Percentiles rank a stretch among this genome's conserved stretches.
These are phyloP conservation scores for Papilio polytes DNA, from an alignment of 1,140 invertebrate species.

Conservation along the genomic window DNA sequence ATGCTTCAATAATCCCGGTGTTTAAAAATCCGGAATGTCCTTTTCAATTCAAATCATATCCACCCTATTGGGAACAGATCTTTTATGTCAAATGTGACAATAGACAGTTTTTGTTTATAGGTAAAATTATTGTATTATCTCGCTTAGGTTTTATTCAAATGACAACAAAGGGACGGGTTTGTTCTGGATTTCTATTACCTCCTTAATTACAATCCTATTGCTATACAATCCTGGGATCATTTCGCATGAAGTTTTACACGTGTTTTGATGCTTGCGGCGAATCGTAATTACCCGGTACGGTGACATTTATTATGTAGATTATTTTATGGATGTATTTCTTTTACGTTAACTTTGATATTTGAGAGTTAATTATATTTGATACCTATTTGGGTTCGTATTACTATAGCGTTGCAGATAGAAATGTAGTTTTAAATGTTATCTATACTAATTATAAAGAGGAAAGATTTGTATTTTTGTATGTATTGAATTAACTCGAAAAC, in stretches of 20 bases:
- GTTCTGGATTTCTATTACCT: constrained; percentile 40
- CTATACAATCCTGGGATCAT: constrained; percentile 45
- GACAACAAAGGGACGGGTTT: constrained; percentile 45
- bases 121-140: constrained; percentile 53
- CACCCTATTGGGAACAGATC: constrained; percentile 40
- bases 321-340: constrained; percentile 21
- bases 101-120: constrained; percentile 71
- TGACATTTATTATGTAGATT: constrained; percentile 47
- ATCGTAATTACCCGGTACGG: constrained; percentile 53
- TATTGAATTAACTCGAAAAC: too few relatives aligned
- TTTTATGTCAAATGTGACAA: constrained; percentile 50
- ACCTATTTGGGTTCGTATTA: too few relatives aligned
- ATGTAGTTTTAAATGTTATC: too few relatives aligned
- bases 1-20: not conserved
- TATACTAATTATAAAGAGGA: too few relatives aligned
- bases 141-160: constrained; percentile 51
- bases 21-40: constrained; percentile 7
- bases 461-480: too few relatives aligned
- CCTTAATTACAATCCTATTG: constrained; percentile 68
- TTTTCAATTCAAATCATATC: not conserved
- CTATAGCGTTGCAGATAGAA: too few relatives aligned
- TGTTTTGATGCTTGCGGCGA: constrained; percentile 50
- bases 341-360: not conserved
- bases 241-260: constrained; percentile 62
- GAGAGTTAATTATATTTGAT: not conserved